phyloP scores from a whole-genome alignment of 1,140 invertebrate genomes.

The Philaenus spumarius region DNA sequence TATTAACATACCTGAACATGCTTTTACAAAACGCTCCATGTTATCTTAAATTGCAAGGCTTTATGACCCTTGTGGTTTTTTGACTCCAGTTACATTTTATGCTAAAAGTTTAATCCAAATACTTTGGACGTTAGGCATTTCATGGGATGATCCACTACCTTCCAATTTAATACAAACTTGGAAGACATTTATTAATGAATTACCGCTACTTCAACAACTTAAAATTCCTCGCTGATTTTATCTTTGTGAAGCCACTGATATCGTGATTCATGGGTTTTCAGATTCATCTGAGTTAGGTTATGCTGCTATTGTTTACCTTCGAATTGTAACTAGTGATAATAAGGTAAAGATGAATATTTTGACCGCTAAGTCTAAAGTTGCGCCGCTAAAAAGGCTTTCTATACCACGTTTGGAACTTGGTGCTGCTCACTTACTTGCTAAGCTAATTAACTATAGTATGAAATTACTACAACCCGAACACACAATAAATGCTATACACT shows the following conservation, averaged over 20 bases:
- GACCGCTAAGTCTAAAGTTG: conserved; percentile 8
- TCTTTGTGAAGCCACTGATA: background rate
- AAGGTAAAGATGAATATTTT: background rate
- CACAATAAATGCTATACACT: background rate
- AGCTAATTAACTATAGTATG: conserved; percentile 2
- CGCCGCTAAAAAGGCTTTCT: conserved; percentile 4
- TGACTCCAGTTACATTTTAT: background rate
- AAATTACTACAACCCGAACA: background rate
- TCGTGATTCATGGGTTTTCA: too few relatives aligned
- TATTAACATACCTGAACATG: background rate
- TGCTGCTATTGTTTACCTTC: background rate
- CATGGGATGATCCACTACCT: background rate
- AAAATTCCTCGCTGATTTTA: background rate
- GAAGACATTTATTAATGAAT: background rate
- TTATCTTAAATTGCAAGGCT: background rate
- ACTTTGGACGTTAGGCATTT: background rate
- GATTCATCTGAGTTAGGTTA: background rate
- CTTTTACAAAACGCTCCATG: too few relatives aligned
- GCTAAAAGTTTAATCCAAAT: background rate
- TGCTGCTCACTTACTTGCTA: background rate
- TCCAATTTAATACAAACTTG: background rate
- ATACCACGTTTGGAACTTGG: background rate
- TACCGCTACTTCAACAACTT: background rate
- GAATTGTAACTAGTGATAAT: background rate
- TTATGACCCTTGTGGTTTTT: background rate